phyloP scores from a whole-genome alignment of 1,140 invertebrate species.

The Pseudomyrmex sp. region DNA sequence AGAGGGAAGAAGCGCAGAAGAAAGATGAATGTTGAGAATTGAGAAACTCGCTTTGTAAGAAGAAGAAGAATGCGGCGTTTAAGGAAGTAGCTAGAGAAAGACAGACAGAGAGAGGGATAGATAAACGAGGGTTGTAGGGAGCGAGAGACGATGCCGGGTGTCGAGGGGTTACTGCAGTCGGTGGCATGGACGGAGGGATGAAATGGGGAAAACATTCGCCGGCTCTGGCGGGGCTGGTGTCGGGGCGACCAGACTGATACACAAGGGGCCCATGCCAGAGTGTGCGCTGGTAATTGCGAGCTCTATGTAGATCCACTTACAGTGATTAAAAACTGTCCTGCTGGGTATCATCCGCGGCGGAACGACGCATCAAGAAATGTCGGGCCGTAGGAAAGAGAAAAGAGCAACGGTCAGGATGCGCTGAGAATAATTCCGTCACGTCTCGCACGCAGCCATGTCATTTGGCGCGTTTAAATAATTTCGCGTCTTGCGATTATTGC shows the following conservation, averaged over 20 bases:
- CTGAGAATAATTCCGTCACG: constrained; percentile 55
- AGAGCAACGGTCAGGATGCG: constrained; percentile 28
- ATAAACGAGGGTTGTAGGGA: constrained; percentile 15
- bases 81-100: constrained; percentile 36
- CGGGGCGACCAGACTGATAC: constrained; percentile 75
- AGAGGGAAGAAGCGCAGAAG: neutral
- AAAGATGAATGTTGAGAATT: constrained; percentile 34
- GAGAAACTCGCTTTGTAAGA: constrained; percentile 4
- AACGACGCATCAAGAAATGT: constrained; percentile 56
- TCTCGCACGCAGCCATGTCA: constrained; percentile 36
- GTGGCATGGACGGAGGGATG: constrained; percentile 54
- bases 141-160: constrained; percentile 50
- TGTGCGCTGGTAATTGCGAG: constrained; percentile 83
- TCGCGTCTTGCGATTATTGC: neutral
- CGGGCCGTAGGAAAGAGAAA: constrained; percentile 16
- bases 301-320: constrained; percentile 85
- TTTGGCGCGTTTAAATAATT: constrained; percentile 21
- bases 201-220: constrained; percentile 78
- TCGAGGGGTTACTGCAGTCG: constrained; percentile 60
- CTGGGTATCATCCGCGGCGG: constrained; percentile 78
- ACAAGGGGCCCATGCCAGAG: constrained; percentile 80
- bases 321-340: constrained; percentile 86
- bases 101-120: constrained; percentile 21
- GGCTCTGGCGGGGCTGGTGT: constrained; percentile 52
- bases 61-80: constrained; percentile 51